Evolutionary conservation across 2,888 invertebrate species (phyloP).

Genomic region (Rhorus exstirpatorius): DNA sequence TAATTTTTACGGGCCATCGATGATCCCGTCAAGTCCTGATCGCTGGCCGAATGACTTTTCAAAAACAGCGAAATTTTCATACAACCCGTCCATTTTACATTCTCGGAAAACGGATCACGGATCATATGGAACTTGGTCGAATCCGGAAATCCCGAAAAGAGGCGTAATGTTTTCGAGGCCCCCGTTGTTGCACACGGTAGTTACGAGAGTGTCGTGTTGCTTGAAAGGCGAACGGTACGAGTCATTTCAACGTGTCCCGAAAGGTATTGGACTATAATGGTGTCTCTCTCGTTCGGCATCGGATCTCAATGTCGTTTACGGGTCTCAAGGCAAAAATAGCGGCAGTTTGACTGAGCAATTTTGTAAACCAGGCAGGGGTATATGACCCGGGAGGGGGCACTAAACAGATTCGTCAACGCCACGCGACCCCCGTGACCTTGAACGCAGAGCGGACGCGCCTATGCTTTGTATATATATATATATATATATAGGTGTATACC

Average conservation of each 20-base stretch:
- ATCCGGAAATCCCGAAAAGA: background rate
- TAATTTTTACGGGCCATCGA: too few relatives aligned
- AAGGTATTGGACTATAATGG: conserved; percentile 17
- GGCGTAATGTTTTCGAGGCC: conserved; percentile 28
- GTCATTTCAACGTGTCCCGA: background rate
- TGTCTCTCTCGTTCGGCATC: conserved; percentile 10
- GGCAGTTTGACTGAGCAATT: conserved; percentile 58
- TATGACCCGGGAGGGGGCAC: conserved; percentile 70
- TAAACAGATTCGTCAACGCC: conserved; percentile 81
- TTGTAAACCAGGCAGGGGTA: conserved; percentile 68
- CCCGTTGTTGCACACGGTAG: conserved; percentile 62
- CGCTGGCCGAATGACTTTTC: too few relatives aligned
- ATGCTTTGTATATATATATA: conserved; percentile 44
- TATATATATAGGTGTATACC: conserved; percentile 27
- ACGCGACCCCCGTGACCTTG: conserved; percentile 79
- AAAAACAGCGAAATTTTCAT: background rate
- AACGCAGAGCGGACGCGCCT: conserved; percentile 56
- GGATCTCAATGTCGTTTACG: conserved; percentile 28
- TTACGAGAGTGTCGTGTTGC: conserved; percentile 50
- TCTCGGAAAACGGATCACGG: background rate
- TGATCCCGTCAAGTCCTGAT: too few relatives aligned
- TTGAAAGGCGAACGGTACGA: conserved; percentile 5
- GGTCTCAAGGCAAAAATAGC: conserved; percentile 30
- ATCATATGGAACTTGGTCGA: conserved; percentile 40
- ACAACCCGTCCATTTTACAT: too few relatives aligned